Conservation (phyloP, 2,888 invertebrate genomes). For the Mesochorus sp. region DNA sequence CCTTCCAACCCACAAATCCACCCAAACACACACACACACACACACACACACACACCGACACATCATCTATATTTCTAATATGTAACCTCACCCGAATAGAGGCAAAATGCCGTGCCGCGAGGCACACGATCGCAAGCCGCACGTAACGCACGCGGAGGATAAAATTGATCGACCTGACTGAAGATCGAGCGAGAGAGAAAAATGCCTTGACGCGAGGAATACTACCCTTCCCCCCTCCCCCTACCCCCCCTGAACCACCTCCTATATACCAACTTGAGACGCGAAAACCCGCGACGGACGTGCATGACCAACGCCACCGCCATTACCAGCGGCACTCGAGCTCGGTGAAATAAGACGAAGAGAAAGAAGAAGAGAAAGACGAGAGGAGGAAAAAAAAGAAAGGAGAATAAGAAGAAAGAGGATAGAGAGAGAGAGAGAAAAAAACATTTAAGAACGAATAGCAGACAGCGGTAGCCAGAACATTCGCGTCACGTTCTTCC, state of each 20-base stretch:
- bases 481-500: slow-evolving; percentile 77
- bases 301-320: slow-evolving; percentile 51
- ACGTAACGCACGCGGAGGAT: slow-evolving; percentile 47
- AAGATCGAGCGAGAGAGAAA: slow-evolving; percentile 31
- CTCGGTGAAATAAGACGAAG: slow-evolving; percentile 21
- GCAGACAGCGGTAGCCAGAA: slow-evolving; percentile 59
- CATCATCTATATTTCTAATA: background rate
- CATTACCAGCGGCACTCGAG: slow-evolving; percentile 12
- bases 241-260: too few species aligned
- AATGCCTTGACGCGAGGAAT: slow-evolving; percentile 42
- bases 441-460: slow-evolving; percentile 67
- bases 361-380: slow-evolving; percentile 17
- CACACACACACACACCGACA: background rate
- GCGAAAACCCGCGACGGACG: slow-evolving; percentile 60
- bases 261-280: slow-evolving; percentile 34
- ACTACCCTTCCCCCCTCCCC: slow-evolving; percentile 31
- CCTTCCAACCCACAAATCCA: background rate
- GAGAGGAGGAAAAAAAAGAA: slow-evolving; percentile 51
- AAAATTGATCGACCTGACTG: slow-evolving; percentile 42
- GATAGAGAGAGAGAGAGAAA: slow-evolving; percentile 31
- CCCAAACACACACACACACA: background rate
- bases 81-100: background rate
- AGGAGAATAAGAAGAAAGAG: slow-evolving; percentile 39
- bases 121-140: slow-evolving; percentile 35
- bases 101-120: slow-evolving; percentile 43